Evolutionary conservation across 2,113 vertebrate genomes (phyloP).

Genomic region (Zosterops hypoxanthus): DNA sequence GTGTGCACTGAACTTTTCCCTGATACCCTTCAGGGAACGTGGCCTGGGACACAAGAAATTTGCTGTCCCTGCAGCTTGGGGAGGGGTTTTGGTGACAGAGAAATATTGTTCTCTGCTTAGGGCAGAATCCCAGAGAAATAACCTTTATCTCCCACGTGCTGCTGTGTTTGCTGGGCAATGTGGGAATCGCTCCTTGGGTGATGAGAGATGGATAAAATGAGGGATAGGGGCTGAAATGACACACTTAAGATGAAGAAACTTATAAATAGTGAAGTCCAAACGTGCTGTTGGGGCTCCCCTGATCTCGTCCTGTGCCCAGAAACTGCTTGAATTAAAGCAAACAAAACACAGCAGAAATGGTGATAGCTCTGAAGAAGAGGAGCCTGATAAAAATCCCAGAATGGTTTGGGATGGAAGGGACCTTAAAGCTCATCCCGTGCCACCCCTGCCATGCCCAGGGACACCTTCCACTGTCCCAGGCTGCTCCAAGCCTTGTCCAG

Average conservation of each 20-base stretch:
- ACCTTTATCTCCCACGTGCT: background rate
- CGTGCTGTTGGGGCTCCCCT: accelerated
- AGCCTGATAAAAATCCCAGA: background rate
- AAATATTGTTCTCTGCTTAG: background rate
- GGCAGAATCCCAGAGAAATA: background rate
- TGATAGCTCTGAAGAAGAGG: background rate
- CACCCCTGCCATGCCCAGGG: background rate
- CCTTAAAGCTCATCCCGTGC: accelerated
- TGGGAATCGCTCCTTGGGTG: background rate
- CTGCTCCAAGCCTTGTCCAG: accelerated
- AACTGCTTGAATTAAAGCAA: background rate
- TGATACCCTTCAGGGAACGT: background rate
- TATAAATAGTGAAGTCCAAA: background rate
- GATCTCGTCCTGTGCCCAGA: background rate
- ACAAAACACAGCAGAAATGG: background rate
- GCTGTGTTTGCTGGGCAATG: background rate
- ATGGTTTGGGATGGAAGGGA: background rate
- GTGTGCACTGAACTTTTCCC: background rate
- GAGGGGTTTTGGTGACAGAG: background rate
- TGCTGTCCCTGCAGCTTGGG: background rate
- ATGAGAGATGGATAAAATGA: background rate
- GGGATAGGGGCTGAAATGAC: background rate
- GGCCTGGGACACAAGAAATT: background rate
- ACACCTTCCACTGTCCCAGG: accelerated
- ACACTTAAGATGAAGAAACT: background rate